Evolutionary conservation across 2,797 vertebrate species (phyloP).

Genomic region (Rhabdomys pumilio): DNA sequence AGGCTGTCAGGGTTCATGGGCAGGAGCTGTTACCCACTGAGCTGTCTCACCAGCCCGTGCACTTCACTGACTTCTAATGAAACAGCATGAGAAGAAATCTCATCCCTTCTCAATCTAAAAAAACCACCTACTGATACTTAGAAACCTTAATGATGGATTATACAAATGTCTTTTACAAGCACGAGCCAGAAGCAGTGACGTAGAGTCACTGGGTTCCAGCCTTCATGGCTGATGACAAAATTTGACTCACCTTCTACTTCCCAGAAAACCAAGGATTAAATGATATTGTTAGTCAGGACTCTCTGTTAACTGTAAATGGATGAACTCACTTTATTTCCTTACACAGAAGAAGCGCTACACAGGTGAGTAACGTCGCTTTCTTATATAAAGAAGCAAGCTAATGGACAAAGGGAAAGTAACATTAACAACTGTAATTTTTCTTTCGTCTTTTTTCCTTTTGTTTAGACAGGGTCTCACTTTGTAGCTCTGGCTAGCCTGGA

Average conservation of each 20-base stretch:
- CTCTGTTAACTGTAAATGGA: neutral
- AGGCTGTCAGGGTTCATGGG: neutral
- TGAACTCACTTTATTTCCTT: neutral
- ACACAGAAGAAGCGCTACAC: neutral
- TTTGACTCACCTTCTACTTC: conserved; percentile 1
- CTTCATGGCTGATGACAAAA: neutral
- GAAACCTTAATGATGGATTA: neutral
- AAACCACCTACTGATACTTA: neutral
- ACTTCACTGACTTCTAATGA: neutral
- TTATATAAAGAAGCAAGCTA: neutral
- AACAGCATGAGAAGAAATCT: conserved; percentile 52
- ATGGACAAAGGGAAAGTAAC: neutral
- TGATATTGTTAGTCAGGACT: neutral
- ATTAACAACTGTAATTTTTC: neutral
- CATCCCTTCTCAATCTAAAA: neutral
- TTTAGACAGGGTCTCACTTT: neutral
- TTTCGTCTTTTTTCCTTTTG: neutral
- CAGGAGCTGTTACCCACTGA: neutral
- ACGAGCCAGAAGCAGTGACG: neutral
- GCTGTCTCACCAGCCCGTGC: neutral
- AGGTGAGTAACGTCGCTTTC: neutral
- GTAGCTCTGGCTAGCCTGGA: neutral
- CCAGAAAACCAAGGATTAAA: conserved; percentile 49
- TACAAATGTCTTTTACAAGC: neutral
- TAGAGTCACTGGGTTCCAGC: neutral